Evolutionary conservation across 2,113 vertebrate species (phyloP).

Genomic region (Nycticryphes semicollaris): DNA sequence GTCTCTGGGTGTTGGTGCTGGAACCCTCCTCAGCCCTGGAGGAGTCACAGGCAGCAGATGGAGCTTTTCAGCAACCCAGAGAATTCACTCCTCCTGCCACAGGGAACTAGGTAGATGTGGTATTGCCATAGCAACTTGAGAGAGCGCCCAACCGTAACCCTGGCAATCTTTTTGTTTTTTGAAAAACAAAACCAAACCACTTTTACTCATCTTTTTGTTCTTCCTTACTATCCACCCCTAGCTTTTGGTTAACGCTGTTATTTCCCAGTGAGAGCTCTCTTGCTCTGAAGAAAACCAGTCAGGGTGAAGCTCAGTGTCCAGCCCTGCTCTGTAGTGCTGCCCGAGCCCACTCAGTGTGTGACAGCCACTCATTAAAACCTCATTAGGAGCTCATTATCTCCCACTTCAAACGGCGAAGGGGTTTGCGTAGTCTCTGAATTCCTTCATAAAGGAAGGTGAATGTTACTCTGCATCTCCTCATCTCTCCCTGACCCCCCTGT

Average conservation of each 20-base stretch:
- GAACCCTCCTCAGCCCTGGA: neutral
- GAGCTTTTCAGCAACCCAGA: slow-evolving; percentile 24
- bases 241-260: neutral
- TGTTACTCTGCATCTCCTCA: neutral
- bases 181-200: neutral
- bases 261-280: neutral
- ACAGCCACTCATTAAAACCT: neutral
- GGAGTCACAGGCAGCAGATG: slow-evolving; percentile 16
- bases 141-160: neutral
- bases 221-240: neutral
- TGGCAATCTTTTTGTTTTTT: neutral
- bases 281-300: neutral
- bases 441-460: neutral
- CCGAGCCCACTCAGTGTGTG: rapidly evolving
- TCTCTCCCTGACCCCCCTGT: neutral
- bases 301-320: neutral
- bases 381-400: neutral
- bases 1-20: neutral
- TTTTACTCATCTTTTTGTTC: neutral
- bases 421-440: neutral
- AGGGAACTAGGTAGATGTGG: neutral
- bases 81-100: slow-evolving; percentile 15
- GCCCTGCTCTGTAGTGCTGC: too few species aligned
- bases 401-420: neutral
- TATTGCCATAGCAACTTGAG: slow-evolving; percentile 33